These are phyloP conservation scores for Cavia aperea DNA, from an alignment of 2,113 vertebrate genomes.

Conservation along the genomic window DNA sequence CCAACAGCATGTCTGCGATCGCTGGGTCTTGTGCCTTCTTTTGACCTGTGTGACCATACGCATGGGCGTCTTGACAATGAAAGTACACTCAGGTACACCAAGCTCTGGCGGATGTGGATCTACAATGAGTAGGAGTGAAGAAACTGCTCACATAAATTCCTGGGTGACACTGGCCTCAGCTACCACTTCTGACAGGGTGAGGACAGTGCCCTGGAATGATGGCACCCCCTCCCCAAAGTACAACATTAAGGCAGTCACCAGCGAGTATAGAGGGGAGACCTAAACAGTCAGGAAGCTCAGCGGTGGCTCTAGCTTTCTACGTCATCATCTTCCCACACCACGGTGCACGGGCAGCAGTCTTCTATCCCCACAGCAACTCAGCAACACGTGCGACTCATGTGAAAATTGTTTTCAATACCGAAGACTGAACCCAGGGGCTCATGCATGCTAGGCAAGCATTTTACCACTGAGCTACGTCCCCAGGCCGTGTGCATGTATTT, in stretches of 20 bases:
- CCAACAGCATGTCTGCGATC: background rate
- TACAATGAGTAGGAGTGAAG: background rate
- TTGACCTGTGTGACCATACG: background rate
- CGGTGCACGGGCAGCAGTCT: fast-evolving
- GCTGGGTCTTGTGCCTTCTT: background rate
- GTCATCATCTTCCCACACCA: background rate
- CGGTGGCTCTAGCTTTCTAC: background rate
- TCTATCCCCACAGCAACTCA: background rate
- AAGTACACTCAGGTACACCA: background rate
- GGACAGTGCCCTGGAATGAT: background rate
- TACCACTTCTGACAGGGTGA: background rate
- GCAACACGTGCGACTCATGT: background rate
- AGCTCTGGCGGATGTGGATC: background rate
- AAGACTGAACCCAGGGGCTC: background rate
- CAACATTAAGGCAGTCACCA: background rate
- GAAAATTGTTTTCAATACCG: background rate
- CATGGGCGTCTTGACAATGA: background rate
- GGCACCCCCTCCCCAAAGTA: background rate
- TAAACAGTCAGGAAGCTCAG: background rate
- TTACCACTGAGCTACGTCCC: background rate
- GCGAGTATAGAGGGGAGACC: background rate
- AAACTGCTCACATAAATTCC: background rate
- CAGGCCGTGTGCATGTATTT: background rate
- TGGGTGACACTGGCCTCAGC: background rate
- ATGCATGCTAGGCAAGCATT: background rate